Evolutionary conservation across 1,140 invertebrate species (phyloP), one percentile per base, ranked within the genome.

Genomic region (Tetraneura akinire): DNA sequence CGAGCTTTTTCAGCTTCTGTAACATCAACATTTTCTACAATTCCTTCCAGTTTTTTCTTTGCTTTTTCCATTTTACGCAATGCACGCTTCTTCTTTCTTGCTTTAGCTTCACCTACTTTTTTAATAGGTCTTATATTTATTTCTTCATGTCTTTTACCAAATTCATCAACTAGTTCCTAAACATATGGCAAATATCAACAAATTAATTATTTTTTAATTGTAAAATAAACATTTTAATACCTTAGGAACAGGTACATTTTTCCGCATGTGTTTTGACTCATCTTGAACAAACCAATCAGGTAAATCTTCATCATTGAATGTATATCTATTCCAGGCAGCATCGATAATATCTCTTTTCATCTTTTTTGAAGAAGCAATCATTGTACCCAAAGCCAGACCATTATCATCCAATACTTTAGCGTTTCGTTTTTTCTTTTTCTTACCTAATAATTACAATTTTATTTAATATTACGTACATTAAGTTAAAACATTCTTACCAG

Each of bases 101-200:
- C 95, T 86, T 98, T 99, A 0, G 98, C 98, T 88, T 99, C 96
- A 82, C 97, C 91, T 0, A 99, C 94, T 89, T 99, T 99, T 86
- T 99, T 99, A 64, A 99, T 97, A 18, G 98, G 96, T 74, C 95
- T 88, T 0, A 92, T 92, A 87, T 99, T 96, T 8, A 99, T 90
- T 82, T 97, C 96, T 86, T 94, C 91, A 26, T 94, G 85, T 82
- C 89, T 89, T 80, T 91, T 91, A 80, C 90, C 89, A 83, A 94
- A 94, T 81, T 94, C 92, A 9, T 91, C 88, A 0, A 90, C 87
- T 8, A 92, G 85, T 84, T 91, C 91, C 86, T 90, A 83, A 66
- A 85, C 10, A 80, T 37, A 37, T n/a, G n/a, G 23, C 1, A 80
- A 37, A 80, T 37, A 9, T 1, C n/a, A 5, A 80, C 62, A 45